Conservation (phyloP, 2,888 invertebrate species). For the Drosophila peninsularis region DNA sequence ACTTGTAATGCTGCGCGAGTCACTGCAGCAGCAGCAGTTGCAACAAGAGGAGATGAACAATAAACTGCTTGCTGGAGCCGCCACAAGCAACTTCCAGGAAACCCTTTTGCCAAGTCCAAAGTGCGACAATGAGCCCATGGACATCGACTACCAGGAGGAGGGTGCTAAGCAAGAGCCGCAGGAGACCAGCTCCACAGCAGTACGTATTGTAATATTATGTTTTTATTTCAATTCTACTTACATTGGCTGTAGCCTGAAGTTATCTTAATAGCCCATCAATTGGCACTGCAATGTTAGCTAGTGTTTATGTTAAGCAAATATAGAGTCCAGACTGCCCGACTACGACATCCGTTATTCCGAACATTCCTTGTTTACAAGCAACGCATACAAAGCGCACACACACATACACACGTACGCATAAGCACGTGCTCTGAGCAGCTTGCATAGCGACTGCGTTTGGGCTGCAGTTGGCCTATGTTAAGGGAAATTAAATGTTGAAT, state of each 20-base stretch:
- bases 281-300: not conserved
- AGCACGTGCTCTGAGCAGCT: too few relatives aligned
- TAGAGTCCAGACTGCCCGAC: too few relatives aligned
- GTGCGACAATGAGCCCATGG: conserved; percentile 67
- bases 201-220: conserved; percentile 7
- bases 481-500: too few relatives aligned
- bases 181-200: not conserved
- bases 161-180: not conserved
- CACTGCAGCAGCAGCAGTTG: conserved; percentile 22
- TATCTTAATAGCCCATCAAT: not conserved
- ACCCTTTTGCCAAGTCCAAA: not conserved
- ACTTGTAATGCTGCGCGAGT: conserved; percentile 20
- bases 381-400: too few relatives aligned
- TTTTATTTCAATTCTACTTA: not conserved
- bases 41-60: conserved; percentile 20
- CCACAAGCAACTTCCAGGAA: not conserved
- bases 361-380: too few relatives aligned
- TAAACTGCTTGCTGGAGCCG: not conserved
- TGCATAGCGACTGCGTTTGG: too few relatives aligned
- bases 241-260: not conserved
- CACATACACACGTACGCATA: too few relatives aligned
- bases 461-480: too few relatives aligned
- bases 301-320: too few relatives aligned
- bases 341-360: too few relatives aligned
- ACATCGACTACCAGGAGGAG: conserved; percentile 39